Base-by-base conservation (phyloP, 2,113 vertebrate species). In the Nycticryphes semicollaris region DNA sequence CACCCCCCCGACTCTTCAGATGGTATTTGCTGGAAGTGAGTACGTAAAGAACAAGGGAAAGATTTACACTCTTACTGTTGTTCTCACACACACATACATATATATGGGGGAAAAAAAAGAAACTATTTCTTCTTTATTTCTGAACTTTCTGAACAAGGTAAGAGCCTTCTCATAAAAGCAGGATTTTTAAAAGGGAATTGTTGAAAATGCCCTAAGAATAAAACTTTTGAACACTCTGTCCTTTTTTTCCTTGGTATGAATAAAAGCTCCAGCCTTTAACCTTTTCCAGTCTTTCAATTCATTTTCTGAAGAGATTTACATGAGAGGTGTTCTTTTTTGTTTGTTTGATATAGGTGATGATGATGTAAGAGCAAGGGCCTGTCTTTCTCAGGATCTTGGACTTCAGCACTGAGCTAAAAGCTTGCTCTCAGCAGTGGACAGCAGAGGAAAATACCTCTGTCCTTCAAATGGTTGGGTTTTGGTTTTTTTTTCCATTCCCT, bases 261-360 rank as follows among this genome's bases (percentile, higher is more conserved):
- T 89, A 89, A 96, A 96, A 94, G 69, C 84, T 92, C 45, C 84
- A 95, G 76, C 90, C 94, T 96, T 96, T 97, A 94, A 96, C 94
- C 96, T 97, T 93, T 80, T 59, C 59, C 50, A 73, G 84, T 84
- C 91, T 94, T 95, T 94, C 93, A 76, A 35, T 93, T 89, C 89
- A 87, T 92, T 90, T 94, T 92, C 63, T 94, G 85, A 90, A 75
- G 93, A 93, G 94, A 94, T 97, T 96, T 97, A 93, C 94, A 95
- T 94, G 91, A 96, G 82, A 96, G 79, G 73, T 89, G 69, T 93
- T 92, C 93, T 92, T 94, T 92, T 91, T 72, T 48, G 81, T 80
- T 91, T 96, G 56, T 96, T 96, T 95, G 87, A 95, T 94, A 84
- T 28, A 89, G 92, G 93, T 96, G 95, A 94, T 92, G 90, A 85